Conservation (phyloP, 2,113 vertebrate species). For the Menidia beryllina region DNA sequence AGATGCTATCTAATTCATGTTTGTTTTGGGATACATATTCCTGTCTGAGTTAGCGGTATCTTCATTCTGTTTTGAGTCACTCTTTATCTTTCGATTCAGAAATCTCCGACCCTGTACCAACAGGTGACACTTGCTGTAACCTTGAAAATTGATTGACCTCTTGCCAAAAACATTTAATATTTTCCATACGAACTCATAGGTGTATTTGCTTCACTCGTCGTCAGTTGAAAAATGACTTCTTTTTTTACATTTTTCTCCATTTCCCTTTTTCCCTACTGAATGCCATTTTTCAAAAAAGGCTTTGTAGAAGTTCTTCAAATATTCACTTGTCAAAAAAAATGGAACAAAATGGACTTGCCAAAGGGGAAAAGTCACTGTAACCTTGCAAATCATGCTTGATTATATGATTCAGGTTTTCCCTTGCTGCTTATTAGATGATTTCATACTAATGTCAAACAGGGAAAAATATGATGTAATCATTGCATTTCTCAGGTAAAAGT, state of each 20-base stretch:
- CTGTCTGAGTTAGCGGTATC: background rate
- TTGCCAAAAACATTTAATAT: too few relatives aligned
- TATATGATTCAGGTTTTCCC: background rate
- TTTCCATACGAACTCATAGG: too few relatives aligned
- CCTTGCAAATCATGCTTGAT: background rate
- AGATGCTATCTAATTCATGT: slow-evolving; percentile 13
- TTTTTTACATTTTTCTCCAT: too few relatives aligned
- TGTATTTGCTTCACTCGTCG: too few relatives aligned
- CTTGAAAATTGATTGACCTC: too few relatives aligned
- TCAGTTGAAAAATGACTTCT: too few relatives aligned
- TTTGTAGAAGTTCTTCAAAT: background rate
- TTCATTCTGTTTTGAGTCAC: background rate
- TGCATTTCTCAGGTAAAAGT: slow-evolving; percentile 1
- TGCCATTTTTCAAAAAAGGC: background rate
- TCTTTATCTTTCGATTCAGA: background rate
- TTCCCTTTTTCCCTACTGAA: too few relatives aligned
- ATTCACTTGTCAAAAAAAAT: background rate
- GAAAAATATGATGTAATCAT: background rate
- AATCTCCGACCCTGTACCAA: background rate
- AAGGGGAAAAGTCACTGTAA: background rate
- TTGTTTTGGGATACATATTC: background rate
- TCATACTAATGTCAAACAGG: background rate
- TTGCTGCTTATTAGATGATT: background rate
- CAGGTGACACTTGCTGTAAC: background rate
- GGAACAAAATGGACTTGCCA: too few relatives aligned